Percentiles rank a stretch among this genome's conserved stretches.
Evolutionary conservation across 2,113 vertebrate species (phyloP).

Genomic region (Formicarius rufipectus): DNA sequence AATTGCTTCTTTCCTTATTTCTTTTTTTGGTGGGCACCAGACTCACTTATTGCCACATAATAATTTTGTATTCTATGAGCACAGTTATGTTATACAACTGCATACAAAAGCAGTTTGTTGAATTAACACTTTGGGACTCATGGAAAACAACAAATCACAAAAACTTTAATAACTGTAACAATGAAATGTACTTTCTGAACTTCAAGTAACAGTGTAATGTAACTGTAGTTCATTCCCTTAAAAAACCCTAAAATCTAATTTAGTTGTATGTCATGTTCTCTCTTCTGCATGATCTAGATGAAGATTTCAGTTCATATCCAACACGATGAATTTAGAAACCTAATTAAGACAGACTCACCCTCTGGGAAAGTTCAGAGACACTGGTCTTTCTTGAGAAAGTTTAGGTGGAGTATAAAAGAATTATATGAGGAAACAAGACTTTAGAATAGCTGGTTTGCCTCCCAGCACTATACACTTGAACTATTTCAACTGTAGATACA

Average conservation of each 20-base stretch:
- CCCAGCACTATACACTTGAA: neutral
- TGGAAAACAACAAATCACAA: neutral
- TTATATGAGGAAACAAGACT: neutral
- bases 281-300: neutral
- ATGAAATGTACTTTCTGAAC: neutral
- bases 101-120: neutral
- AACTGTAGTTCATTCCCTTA: neutral
- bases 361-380: neutral
- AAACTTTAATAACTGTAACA: neutral
- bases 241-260: neutral
- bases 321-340: neutral
- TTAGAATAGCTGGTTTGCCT: neutral
- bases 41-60: neutral
- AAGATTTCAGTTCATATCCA: neutral
- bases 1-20: neutral
- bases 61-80: neutral
- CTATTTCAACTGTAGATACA: neutral
- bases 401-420: neutral
- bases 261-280: neutral
- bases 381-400: neutral
- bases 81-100: neutral
- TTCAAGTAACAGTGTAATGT: neutral
- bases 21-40: neutral
- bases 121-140: neutral
- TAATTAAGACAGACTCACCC: neutral